Evolutionary conservation across 2,797 vertebrate species (phyloP), one percentile per base, ranked within the genome.

Genomic region (Podarcis siculus): DNA sequence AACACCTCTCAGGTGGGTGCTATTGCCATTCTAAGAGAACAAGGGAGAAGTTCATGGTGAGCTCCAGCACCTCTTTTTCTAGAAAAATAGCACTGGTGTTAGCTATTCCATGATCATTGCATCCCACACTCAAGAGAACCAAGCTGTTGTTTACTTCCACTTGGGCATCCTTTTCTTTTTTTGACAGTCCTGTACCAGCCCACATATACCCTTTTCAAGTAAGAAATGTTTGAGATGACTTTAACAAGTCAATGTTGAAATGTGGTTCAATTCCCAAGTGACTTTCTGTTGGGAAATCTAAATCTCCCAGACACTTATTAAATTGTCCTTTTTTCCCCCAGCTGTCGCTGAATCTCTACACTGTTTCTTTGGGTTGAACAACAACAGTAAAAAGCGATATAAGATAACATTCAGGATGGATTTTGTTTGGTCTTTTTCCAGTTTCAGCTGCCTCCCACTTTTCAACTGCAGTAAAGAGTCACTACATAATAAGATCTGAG

Each of bases 271-370:
- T 32, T 85, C 81, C 73, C 19, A 35, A 21, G n/a, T 86, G 86
- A 37, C 86, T 89, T 92, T 83, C 35, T 90, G 21, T 55, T n/a
- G 71, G n/a, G 89, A 91, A 89, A 92, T 86, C 72, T 87, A 83
- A 76, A 25, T 71, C 85, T 87, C 75, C 73, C 4, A 0, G 19
- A 86, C 75, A 32, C 3, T 2, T 71, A 49, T 0, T 84, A 86
- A 79, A 5, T 37, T 8, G 45, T 86, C 6, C 76, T 82, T 82
- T 0, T 82, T 89, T 80, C 92, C 92, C 87, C 92, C 66, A 6
- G 80, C 90, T 93, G 3, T 91, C 75, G 61, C 4, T 82, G 58
- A 58, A 17, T 83, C 71, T 82, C n/a, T 49, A 42, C 49, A 23
- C 88, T 5, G 1, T 82, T 55, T 86, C 1, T 86, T 67, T 42